Conservation (phyloP, 2,113 vertebrate genomes). For the Sclerurus mexicanus region DNA sequence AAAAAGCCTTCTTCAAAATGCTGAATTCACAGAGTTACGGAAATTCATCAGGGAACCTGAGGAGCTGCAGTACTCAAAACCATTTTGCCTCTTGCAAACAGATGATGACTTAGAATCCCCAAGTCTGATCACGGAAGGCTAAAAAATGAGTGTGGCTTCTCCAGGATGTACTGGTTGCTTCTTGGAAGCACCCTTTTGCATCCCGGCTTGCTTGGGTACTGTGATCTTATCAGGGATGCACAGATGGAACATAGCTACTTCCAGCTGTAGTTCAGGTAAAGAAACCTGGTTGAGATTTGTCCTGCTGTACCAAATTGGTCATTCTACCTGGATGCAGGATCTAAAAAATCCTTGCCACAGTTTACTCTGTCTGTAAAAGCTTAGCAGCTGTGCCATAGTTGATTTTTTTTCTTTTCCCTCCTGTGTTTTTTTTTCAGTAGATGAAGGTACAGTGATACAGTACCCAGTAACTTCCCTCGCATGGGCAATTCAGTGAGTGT, state of each 20-base stretch:
- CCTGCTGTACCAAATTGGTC: neutral
- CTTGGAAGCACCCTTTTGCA: neutral
- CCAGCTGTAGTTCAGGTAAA: neutral
- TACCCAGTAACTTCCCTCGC: neutral
- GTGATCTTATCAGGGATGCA: neutral
- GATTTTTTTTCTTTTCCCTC: neutral
- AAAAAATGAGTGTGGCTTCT: neutral
- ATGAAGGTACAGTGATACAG: neutral
- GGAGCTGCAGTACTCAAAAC: neutral
- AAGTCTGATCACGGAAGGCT: neutral
- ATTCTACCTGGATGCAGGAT: neutral
- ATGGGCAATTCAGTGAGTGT: neutral
- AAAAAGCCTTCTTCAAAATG: neutral
- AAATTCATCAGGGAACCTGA: neutral
- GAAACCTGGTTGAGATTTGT: neutral
- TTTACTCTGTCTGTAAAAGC: neutral
- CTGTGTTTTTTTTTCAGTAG: neutral
- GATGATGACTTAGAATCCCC: neutral
- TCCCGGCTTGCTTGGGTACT: neutral
- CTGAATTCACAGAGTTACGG: neutral
- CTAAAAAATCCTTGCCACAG: neutral
- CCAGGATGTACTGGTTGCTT: neutral
- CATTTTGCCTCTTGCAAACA: neutral
- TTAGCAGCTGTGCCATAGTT: neutral
- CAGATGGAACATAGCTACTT: neutral